Conservation (phyloP, 2,888 invertebrate genomes). For the Ctena decussata region DNA sequence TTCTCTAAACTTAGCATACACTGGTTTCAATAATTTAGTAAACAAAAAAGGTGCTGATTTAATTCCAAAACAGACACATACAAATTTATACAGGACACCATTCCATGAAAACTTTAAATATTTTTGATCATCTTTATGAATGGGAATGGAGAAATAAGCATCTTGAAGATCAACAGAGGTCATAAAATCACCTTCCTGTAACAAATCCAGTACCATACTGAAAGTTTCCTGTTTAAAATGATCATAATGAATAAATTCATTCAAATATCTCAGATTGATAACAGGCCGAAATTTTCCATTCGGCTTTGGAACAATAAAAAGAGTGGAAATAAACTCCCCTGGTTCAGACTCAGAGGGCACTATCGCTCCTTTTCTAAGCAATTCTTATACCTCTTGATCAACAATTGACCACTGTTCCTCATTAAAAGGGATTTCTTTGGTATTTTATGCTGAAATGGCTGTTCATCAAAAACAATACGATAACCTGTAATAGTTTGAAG, state of each 20-base stretch:
- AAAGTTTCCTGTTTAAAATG: constrained; percentile 11
- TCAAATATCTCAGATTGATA: constrained; percentile 9
- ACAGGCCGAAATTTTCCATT: constrained; percentile 12
- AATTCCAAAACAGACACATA: constrained; percentile 38
- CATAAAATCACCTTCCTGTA: constrained; percentile 31
- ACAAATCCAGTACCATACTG: background rate
- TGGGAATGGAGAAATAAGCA: constrained; percentile 44
- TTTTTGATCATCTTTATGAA: constrained; percentile 22
- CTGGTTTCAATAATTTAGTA: constrained; percentile 50
- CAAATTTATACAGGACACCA: constrained; percentile 24
- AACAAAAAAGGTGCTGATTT: constrained; percentile 27
- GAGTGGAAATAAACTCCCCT: background rate
- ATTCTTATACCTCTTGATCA: background rate
- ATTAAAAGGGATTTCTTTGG: constrained; percentile 24
- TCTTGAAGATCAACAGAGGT: constrained; percentile 29
- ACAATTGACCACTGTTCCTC: constrained; percentile 5
- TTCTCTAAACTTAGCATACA: constrained; percentile 37
- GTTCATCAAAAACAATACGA: constrained; percentile 21
- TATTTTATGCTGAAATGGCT: constrained; percentile 20
- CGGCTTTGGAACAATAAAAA: constrained; percentile 2
- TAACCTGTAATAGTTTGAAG: constrained; percentile 23
- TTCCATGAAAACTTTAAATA: constrained; percentile 37
- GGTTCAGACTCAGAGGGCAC: background rate
- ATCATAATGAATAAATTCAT: background rate
- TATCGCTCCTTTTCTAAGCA: constrained; percentile 30